These are phyloP conservation scores for Micromys minutus DNA, from an alignment of 2,113 vertebrate species.

Conservation along the genomic window DNA sequence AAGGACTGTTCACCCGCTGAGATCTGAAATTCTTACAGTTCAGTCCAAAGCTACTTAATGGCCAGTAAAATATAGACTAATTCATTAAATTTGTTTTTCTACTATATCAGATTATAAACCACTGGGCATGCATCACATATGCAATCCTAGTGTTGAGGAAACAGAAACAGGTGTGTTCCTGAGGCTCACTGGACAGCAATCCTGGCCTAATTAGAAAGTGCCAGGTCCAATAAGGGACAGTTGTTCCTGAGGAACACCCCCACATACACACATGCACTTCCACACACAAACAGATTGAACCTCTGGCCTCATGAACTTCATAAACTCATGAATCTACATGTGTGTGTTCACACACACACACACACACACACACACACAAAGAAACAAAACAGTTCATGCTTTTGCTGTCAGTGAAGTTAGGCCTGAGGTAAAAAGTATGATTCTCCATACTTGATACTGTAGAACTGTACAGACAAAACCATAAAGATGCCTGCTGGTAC, in stretches of 20 bases:
- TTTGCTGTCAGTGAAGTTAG: constrained; percentile 54
- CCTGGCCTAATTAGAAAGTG: not conserved
- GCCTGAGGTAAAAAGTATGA: constrained; percentile 31
- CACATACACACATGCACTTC: not conserved
- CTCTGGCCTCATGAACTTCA: not conserved
- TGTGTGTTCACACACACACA: too few species aligned
- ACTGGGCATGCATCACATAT: not conserved
- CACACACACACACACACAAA: not conserved
- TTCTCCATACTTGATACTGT: constrained; percentile 59
- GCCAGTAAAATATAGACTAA: constrained; percentile 56
- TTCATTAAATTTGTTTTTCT: constrained; percentile 51
- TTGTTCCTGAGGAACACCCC: not conserved
- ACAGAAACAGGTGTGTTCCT: not conserved
- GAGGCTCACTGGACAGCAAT: not conserved
- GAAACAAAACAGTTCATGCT: constrained; percentile 20
- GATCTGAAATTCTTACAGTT: constrained; percentile 47
- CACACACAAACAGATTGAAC: not conserved
- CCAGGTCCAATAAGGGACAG: not conserved
- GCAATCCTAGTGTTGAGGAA: not conserved
- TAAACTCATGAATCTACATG: not conserved
- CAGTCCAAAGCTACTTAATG: constrained; percentile 58
- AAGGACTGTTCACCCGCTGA: constrained; percentile 29
- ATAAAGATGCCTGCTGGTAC: constrained; percentile 51
- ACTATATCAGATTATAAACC: not conserved
- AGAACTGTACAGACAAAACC: constrained; percentile 65